Percentiles rank a stretch among this genome's conserved stretches.
phyloP scores from a whole-genome alignment of 2,113 vertebrate genomes.

The Heteronetta atricapilla region DNA sequence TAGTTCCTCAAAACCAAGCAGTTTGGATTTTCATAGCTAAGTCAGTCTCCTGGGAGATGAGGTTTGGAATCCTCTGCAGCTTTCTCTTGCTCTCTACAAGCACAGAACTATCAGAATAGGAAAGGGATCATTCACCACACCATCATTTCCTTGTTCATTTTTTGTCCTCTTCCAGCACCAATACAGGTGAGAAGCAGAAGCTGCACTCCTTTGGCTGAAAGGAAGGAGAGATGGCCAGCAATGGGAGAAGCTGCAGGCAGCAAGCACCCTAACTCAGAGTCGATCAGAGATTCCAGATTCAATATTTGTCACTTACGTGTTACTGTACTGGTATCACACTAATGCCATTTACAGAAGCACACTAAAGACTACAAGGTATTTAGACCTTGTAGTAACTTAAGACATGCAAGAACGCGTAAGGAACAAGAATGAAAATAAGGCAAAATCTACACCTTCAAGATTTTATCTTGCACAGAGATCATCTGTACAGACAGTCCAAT shows the following conservation, averaged over 20 bases:
- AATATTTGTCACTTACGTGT: background rate
- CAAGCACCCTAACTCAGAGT: background rate
- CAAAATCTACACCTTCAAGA: background rate
- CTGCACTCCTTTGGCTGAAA: background rate
- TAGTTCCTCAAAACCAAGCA: background rate
- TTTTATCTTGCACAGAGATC: background rate
- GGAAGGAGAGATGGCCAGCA: background rate
- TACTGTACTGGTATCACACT: rapidly evolving
- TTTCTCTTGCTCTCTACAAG: background rate
- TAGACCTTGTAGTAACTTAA: background rate
- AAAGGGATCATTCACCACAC: background rate
- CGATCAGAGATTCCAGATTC: background rate
- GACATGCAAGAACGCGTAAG: background rate
- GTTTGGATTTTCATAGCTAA: background rate
- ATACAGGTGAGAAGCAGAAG: background rate
- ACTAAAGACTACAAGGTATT: background rate
- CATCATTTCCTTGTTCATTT: background rate
- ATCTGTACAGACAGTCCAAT: background rate
- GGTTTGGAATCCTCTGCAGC: background rate
- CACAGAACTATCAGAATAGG: background rate
- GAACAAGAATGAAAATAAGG: background rate
- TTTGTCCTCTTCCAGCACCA: background rate
- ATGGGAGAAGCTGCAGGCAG: background rate
- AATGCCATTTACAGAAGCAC: background rate
- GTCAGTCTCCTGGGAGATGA: background rate